Base-by-base conservation (phyloP, 2,113 vertebrate species). In the Rhipidura dahli region DNA sequence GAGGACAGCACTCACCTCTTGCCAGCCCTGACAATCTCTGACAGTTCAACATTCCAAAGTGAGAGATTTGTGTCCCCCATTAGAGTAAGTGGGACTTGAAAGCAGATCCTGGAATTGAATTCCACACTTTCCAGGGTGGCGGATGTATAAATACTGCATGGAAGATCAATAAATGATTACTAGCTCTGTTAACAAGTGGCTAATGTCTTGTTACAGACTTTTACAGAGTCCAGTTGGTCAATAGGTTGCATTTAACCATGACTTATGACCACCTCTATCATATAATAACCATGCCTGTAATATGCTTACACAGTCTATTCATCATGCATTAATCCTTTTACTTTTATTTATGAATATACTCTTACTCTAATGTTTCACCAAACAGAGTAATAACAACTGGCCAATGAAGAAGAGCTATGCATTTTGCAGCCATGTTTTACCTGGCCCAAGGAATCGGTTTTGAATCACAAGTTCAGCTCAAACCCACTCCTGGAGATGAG, bases 211-310 rank as follows among this genome's bases (percentile, higher is more conserved):
- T 94, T 90, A 92, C 71, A 92, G 94, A 94, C 94, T 94, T 94
- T 89, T 84, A 96, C 24, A 91, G 85, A 96, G 95, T 96, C 92
- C 88, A 88, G 85, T 80, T 92, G 93, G 94, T 96, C 96, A 97
- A 97, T 96, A 97, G 91, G 94, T 92, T 96, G 95, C 95, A 95
- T 97, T 97, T 96, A 97, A 97, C 93, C 93, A 95, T 95, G 95
- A 96, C 92, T 97, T 96, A 96, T 87, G 94, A 90, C 78, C 85
- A 94, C 85, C 90, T 93, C 37, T 81, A 94, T 87, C 80, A 81
- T 88, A 68, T 96, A 90, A 96, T 96, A 96, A 88, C 90, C 88
- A 81, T 97, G 93, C 56, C 93, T 86, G 68, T 96, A 96, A 97
- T 95, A 96, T 92, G 83, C 92, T 96, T 95, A 96, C 90, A 88